Conservation (phyloP, 2,797 vertebrate genomes). For the Alca torda region DNA sequence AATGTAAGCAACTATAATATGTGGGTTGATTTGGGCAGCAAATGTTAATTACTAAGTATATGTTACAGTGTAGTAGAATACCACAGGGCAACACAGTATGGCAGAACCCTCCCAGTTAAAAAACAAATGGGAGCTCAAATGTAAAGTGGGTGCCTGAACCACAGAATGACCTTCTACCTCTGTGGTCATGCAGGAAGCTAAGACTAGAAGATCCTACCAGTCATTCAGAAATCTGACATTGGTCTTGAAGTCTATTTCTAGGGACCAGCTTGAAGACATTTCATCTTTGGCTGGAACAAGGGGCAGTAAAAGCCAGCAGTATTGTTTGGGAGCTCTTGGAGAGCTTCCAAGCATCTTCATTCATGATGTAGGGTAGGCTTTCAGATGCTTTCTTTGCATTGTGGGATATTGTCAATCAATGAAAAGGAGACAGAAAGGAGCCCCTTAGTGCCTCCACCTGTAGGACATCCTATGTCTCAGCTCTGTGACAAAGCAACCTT, state of each 20-base stretch:
- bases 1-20: neutral
- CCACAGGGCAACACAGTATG: neutral
- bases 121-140: neutral
- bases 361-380: neutral
- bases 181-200: neutral
- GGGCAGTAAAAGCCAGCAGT: neutral
- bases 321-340: neutral
- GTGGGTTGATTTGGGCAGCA: neutral
- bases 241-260: neutral
- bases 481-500: neutral
- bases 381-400: neutral
- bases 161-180: neutral
- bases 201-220: neutral
- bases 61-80: neutral
- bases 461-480: neutral
- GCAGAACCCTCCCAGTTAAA: neutral
- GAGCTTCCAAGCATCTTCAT: neutral
- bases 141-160: neutral
- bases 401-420: neutral
- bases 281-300: neutral
- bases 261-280: neutral
- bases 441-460: neutral
- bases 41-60: neutral
- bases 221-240: neutral
- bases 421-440: neutral